Evolutionary conservation across 2,888 invertebrate genomes (phyloP), one percentile per base, ranked within the genome.

Genomic region (Heteromyza rotundicornis): DNA sequence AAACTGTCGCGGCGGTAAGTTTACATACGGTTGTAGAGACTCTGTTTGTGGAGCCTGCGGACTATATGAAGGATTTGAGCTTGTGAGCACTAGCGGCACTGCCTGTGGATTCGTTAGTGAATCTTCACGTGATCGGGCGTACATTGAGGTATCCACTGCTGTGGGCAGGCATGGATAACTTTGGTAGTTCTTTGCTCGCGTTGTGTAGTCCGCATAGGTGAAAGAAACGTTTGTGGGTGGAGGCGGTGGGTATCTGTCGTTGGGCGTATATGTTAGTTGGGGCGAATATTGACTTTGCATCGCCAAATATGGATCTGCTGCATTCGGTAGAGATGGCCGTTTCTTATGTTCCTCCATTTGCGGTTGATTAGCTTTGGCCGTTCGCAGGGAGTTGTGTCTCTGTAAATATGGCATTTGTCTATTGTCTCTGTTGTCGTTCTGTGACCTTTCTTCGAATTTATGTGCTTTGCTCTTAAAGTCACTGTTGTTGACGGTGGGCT

Each of bases 381-480:
- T 64, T 19, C 80, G 73, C 51, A 82, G 63, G 1, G 83, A 81
- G 47, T 79, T 77, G 67, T 82, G 82, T 0, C 82, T 71, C 60
- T 79, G 80, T 55, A 79, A 8, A 19, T 67, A 70, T 8, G 47
- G 64, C 51, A 63, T 59, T 32, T 52, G 5, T 5, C 47, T 17
- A 47, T 19, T 47, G 7, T 27, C 7, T 55, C 17, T 65, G 53
- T 36, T 27, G 49, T 77, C 80, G n/a, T 77, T 72, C 35, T 76
- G 69, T 3, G 82, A 77, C 2, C 75, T 74, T 59, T 78, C 79
- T 69, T 88, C 88, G 70, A 88, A 89, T 78, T 86, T 88, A 20
- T 85, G 82, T 0, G 86, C 85, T 19, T 86, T 86, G 24, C 86
- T 79, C 69, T 84, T 86, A 17, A 86, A 78, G 5, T 86, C 85